These are phyloP conservation scores for Endotricha flammealis DNA, from an alignment of 2,888 invertebrate species.

Conservation along the genomic window DNA sequence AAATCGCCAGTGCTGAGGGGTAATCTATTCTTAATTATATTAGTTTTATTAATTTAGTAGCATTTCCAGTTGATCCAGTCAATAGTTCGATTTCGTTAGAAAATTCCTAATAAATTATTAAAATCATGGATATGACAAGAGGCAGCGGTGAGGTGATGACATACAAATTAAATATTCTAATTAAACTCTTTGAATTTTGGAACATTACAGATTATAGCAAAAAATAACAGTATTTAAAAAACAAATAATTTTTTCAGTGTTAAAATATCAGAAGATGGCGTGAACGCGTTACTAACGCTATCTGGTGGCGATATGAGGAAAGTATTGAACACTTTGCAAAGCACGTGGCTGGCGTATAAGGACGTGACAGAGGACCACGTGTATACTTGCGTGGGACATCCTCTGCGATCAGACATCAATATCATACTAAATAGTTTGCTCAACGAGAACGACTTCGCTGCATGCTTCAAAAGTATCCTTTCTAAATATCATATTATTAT, in stretches of 20 bases:
- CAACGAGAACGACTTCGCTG: constrained; percentile 86
- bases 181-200: too few relatives aligned
- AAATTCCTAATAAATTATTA: too few relatives aligned
- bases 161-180: too few relatives aligned
- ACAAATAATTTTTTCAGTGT: constrained; percentile 80
- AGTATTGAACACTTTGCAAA: constrained; percentile 97
- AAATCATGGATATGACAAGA: too few relatives aligned
- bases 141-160: too few relatives aligned
- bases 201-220: too few relatives aligned
- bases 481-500: constrained; percentile 18
- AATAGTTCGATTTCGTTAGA: too few relatives aligned
- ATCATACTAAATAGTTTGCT: constrained; percentile 92
- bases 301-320: constrained; percentile 99
- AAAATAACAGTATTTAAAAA: too few relatives aligned
- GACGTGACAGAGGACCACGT: constrained; percentile 92
- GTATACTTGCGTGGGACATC: constrained; percentile 98
- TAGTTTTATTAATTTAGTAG: too few relatives aligned
- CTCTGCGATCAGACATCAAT: constrained; percentile 91
- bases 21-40: constrained; percentile 51
- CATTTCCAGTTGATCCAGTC: too few relatives aligned
- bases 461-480: constrained; percentile 89
- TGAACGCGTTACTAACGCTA: constrained; percentile 90
- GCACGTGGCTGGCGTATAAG: constrained; percentile 95
- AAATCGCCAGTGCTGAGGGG: constrained; percentile 91
- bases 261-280: constrained; percentile 90